phyloP scores from a whole-genome alignment of 2,797 vertebrate genomes.

The Peromyscus eremicus region DNA sequence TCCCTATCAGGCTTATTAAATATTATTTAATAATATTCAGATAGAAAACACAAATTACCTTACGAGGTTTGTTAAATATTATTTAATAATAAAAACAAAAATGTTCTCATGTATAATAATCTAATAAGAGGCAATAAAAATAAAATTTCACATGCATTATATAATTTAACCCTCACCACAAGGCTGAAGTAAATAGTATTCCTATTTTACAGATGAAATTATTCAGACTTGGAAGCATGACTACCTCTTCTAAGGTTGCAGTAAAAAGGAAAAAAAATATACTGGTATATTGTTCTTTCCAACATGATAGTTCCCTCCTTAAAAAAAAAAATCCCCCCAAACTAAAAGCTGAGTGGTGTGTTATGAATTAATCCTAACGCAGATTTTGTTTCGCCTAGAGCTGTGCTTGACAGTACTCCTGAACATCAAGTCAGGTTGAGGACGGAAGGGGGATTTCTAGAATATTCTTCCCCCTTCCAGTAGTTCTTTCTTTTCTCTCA shows the following conservation, averaged over 20 bases:
- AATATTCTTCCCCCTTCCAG: slow-evolving; percentile 73
- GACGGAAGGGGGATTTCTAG: not conserved
- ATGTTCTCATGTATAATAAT: slow-evolving; percentile 32
- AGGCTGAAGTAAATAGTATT: not conserved
- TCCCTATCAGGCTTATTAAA: slow-evolving; percentile 32
- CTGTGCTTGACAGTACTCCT: not conserved
- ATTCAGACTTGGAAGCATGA: not conserved
- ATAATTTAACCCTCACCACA: not conserved
- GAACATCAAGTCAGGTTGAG: slow-evolving; percentile 69
- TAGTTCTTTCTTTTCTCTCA: slow-evolving; percentile 53
- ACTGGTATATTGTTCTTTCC: not conserved
- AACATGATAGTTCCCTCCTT: not conserved
- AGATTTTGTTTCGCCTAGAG: not conserved
- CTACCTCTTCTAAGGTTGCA: not conserved
- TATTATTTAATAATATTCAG: slow-evolving; percentile 62
- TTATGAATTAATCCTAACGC: slow-evolving; percentile 35
- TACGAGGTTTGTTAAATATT: slow-evolving; percentile 46
- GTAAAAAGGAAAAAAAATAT: not conserved
- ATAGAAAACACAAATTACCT: slow-evolving; percentile 52
- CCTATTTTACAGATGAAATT: slow-evolving; percentile 58
- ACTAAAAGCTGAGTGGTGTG: not conserved
- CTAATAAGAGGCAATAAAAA: not conserved
- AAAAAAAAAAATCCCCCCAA: not conserved
- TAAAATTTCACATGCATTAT: slow-evolving; percentile 18
- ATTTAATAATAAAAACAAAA: slow-evolving; percentile 50